Percentiles rank a stretch among this genome's conserved stretches.
Evolutionary conservation across 2,888 invertebrate species (phyloP).

Genomic region (Drosophila paramelanica): DNA sequence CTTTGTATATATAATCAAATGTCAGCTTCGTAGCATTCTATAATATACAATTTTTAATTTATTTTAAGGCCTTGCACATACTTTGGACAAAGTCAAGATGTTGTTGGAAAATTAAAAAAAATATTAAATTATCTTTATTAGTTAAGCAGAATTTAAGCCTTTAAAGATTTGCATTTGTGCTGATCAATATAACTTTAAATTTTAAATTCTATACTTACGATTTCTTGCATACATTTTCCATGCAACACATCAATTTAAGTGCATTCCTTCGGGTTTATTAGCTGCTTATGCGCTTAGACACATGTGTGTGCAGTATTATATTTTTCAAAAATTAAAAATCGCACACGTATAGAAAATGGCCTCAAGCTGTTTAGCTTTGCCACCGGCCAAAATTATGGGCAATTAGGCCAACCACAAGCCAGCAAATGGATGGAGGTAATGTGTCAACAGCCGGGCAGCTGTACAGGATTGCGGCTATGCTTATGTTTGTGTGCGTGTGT

Average conservation of each 20-base stretch:
- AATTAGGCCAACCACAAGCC: slow-evolving; percentile 71
- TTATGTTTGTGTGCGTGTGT: slow-evolving; percentile 27
- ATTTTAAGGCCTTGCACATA: too few species aligned
- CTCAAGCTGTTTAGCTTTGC: slow-evolving; percentile 24
- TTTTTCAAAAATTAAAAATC: slow-evolving; percentile 34
- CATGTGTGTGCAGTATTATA: slow-evolving; percentile 13
- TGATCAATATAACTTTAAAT: too few species aligned
- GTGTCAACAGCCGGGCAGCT: slow-evolving; percentile 67
- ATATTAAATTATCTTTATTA: too few species aligned
- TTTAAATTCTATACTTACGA: too few species aligned
- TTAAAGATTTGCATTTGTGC: too few species aligned
- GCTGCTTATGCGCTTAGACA: slow-evolving; percentile 5
- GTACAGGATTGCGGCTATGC: slow-evolving; percentile 65
- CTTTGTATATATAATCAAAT: slow-evolving; percentile 9
- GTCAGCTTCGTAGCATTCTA: background rate
- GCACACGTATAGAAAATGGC: slow-evolving; percentile 7
- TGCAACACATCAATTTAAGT: background rate
- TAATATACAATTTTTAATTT: background rate
- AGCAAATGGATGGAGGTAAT: slow-evolving; percentile 68
- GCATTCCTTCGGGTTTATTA: slow-evolving; percentile 9
- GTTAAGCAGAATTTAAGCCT: too few species aligned
- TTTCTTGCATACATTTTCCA: background rate
- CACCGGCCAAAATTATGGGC: slow-evolving; percentile 63
- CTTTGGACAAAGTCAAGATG: background rate
- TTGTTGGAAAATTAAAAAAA: background rate